Conservation (phyloP, 2,113 vertebrate genomes). For the Etia nguti region DNA sequence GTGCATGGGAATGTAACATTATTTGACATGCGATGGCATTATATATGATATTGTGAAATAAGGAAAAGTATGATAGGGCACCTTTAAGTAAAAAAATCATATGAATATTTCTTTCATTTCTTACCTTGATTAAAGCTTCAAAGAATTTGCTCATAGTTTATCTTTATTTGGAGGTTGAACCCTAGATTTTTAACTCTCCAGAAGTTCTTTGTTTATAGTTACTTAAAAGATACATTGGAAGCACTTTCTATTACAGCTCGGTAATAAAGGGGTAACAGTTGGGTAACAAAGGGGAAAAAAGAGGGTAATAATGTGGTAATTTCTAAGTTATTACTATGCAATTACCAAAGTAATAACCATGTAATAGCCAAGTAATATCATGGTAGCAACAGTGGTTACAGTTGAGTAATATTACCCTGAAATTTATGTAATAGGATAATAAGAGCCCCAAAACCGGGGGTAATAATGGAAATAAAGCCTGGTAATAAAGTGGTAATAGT, state of each 20-base stretch:
- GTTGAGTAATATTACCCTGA: neutral
- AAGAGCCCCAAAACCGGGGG: neutral
- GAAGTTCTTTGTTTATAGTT: neutral
- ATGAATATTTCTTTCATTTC: neutral
- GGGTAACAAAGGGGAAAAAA: neutral
- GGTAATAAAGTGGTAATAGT: neutral
- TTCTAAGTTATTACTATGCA: neutral
- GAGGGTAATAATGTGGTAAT: neutral
- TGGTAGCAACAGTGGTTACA: neutral
- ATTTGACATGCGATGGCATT: accelerated
- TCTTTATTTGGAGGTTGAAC: neutral
- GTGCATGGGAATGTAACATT: neutral
- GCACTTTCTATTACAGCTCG: neutral
- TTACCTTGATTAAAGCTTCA: accelerated
- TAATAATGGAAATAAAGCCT: neutral
- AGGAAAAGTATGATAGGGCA: accelerated
- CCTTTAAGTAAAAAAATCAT: neutral
- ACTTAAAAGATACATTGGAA: neutral
- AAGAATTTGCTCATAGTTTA: neutral
- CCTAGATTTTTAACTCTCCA: neutral
- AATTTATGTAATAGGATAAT: neutral
- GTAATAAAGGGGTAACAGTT: neutral
- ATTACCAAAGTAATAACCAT: neutral
- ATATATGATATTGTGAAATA: neutral
- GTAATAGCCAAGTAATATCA: neutral